These are phyloP conservation scores for Charanyca ferruginea DNA, from an alignment of 2,888 invertebrate species.

Conservation along the genomic window DNA sequence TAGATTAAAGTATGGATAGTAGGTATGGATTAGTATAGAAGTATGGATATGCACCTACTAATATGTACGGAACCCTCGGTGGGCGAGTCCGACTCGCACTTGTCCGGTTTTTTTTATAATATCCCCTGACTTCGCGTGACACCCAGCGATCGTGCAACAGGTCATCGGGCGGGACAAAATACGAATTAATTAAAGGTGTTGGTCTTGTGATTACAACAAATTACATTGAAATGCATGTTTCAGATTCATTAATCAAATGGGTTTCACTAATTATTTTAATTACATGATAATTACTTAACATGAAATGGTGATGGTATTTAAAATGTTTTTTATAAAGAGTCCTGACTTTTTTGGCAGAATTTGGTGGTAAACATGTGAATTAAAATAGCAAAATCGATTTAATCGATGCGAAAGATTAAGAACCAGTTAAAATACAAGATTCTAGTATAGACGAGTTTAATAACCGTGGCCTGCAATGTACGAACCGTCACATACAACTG, in stretches of 20 bases:
- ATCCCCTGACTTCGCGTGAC: conserved; percentile 67
- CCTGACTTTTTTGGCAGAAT: not conserved
- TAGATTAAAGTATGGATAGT: too few relatives aligned
- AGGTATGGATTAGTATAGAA: too few relatives aligned
- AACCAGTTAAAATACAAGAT: not conserved
- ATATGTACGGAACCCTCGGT: too few relatives aligned
- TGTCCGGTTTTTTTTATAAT: too few relatives aligned
- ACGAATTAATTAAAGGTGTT: conserved; percentile 50
- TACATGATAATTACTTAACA: not conserved
- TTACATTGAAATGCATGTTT: conserved; percentile 40
- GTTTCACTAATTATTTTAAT: conserved; percentile 20
- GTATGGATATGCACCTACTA: too few relatives aligned
- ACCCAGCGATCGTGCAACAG: conserved; percentile 66
- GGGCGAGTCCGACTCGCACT: too few relatives aligned
- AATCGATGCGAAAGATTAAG: not conserved
- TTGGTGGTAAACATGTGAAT: not conserved
- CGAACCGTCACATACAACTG: conserved; percentile 56
- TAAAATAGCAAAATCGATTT: not conserved
- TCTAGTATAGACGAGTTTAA: not conserved
- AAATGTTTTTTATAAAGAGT: not conserved
- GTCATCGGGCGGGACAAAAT: conserved; percentile 62
- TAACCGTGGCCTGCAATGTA: conserved; percentile 31
- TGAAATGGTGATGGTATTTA: not conserved
- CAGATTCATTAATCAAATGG: conserved; percentile 43
- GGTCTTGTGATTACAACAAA: conserved; percentile 45